These are phyloP conservation scores for Equus quagga DNA, from an alignment of 2,113 vertebrate genomes.

Conservation along the genomic window DNA sequence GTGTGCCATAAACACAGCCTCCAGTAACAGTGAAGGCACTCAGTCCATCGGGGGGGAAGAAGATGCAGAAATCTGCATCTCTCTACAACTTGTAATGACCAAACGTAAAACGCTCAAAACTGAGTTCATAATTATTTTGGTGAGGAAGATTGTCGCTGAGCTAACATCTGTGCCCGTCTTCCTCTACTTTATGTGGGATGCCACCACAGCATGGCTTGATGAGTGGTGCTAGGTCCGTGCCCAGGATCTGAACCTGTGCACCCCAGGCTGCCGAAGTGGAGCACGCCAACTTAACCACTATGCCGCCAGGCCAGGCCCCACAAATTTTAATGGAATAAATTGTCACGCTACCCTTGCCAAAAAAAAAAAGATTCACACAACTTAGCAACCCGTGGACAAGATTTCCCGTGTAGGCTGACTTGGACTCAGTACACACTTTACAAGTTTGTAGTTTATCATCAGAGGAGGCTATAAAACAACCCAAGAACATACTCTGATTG, in stretches of 20 bases:
- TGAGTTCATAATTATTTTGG: background rate
- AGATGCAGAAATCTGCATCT: background rate
- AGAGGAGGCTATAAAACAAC: background rate
- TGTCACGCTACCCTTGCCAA: background rate
- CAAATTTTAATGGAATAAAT: constrained; percentile 17
- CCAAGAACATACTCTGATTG: background rate
- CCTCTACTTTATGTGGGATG: too few species aligned
- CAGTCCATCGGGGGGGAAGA: background rate
- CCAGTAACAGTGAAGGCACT: background rate
- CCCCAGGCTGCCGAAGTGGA: too few species aligned
- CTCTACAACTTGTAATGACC: background rate
- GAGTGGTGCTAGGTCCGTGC: too few species aligned
- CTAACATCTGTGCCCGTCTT: too few species aligned
- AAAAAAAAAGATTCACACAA: background rate
- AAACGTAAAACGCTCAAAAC: background rate
- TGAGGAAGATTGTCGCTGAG: too few species aligned
- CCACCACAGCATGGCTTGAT: too few species aligned
- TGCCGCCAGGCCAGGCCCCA: too few species aligned
- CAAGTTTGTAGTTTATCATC: background rate
- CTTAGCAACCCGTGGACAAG: background rate
- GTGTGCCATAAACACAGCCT: background rate
- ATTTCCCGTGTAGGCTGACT: background rate
- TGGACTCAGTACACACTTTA: background rate
- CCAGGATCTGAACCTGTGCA: too few species aligned
- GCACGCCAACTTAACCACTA: too few species aligned